phyloP scores from a whole-genome alignment of 2,113 vertebrate species.

The Machaerirhynchus nigripectus region DNA sequence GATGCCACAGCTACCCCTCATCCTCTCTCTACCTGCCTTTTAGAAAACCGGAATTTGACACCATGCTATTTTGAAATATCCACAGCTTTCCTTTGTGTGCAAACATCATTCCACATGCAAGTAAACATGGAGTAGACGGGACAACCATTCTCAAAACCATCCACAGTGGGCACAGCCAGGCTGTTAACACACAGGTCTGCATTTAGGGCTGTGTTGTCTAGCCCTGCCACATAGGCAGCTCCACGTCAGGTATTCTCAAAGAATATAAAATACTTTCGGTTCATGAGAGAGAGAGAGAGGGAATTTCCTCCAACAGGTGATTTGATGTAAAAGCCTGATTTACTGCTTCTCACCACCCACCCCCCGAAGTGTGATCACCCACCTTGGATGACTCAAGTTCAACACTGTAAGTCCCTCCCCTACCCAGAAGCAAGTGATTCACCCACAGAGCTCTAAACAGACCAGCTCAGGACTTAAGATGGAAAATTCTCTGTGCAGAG shows the following conservation, averaged over 20 bases:
- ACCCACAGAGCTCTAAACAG: background rate
- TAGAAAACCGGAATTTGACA: background rate
- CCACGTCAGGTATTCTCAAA: background rate
- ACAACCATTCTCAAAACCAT: background rate
- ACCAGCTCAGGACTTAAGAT: background rate
- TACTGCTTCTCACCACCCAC: background rate
- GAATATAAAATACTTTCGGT: background rate
- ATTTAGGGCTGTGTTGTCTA: background rate
- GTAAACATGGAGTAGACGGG: background rate
- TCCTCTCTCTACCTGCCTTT: background rate
- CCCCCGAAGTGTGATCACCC: background rate
- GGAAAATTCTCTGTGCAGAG: background rate
- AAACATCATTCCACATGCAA: background rate
- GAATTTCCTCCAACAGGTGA: background rate
- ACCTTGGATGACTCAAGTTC: background rate
- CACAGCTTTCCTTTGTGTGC: background rate
- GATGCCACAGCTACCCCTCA: background rate
- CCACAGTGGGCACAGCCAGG: background rate
- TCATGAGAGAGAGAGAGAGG: background rate
- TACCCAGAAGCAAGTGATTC: background rate
- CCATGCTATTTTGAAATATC: background rate
- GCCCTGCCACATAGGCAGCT: background rate
- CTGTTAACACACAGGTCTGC: background rate
- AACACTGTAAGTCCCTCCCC: background rate
- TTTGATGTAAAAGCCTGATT: background rate